Base-by-base conservation (phyloP, 2,888 invertebrate genomes). In the Gastracanthus pulcherrimus region DNA sequence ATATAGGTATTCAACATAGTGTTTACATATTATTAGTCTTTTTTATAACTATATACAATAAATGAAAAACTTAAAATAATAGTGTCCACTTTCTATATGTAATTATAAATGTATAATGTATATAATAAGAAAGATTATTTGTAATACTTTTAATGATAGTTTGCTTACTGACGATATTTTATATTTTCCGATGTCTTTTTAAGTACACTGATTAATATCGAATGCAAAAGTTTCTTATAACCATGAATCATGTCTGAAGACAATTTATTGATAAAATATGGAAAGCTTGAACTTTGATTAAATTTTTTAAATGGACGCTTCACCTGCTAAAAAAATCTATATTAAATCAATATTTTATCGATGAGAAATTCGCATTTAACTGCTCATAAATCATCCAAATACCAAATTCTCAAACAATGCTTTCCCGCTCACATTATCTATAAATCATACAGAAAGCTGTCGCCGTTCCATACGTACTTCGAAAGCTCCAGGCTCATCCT, bases 331-430 rank as follows among this genome's bases (percentile, higher is more conserved):
- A n/a, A n/a, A n/a, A n/a, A n/a, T n/a, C n/a, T n/a, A 51, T 34
- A 70, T 70, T 51, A 55, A 55, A 31, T 29, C 31, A 5, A 23
- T 45, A 45, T 48, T 74, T 74, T 74, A 74, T 74, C 34, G 62
- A 23, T 51, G 31, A 31, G 51, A 31, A 31, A 70, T 34, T 34
- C 51, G 19, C 11, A 0, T 51, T 34, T 19, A 23, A 34, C 31
- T 9, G 19, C 51, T 70, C 51, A 51, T 31, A 48, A 51, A 70
- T 70, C 19, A 34, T 16, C 51, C 51, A 34, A 51, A 70, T 51
- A 70, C 51, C n/a, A 38, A 38, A 38, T 66, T 38, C 41, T 66
- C 23, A 70, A 74, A 74, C 62, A 74, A 74, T 62, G 48, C 62
- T 48, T 62, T 48, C 34, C 62, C 58, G 7, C 41, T 7, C 3